A percentile compares a stretch with the other conserved stretches of the same genome.
Conservation (phyloP, 2,888 invertebrate species). For the Lithophane socia region DNA sequence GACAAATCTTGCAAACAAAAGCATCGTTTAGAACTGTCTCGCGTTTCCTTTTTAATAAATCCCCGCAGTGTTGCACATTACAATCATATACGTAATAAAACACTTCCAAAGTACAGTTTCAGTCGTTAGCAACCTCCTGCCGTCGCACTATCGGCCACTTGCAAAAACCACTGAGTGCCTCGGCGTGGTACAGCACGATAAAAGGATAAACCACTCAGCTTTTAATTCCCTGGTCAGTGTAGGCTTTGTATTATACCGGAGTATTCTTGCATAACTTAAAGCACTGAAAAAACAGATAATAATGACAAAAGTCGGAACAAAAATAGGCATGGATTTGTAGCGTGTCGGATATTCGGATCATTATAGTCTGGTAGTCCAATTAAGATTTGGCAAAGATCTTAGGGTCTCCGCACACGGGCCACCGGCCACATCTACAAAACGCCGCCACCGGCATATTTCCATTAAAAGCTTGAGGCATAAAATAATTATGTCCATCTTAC, state of each 20-base stretch:
- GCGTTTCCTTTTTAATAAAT: too few relatives aligned
- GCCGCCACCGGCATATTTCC: too few relatives aligned
- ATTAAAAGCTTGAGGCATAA: too few relatives aligned
- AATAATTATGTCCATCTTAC: too few relatives aligned
- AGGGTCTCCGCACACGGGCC: too few relatives aligned
- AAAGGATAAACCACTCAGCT: conserved; percentile 54
- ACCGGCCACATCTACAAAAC: too few relatives aligned
- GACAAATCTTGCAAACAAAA: neutral
- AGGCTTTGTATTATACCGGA: conserved; percentile 33
- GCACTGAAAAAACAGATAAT: conserved; percentile 26
- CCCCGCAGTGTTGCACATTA: neutral
- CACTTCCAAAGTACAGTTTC: neutral
- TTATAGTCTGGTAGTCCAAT: neutral
- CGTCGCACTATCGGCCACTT: neutral
- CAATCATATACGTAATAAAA: neutral
- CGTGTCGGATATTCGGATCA: neutral
- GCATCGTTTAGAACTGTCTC: neutral
- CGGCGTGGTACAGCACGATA: conserved; percentile 42
- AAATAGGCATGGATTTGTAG: neutral
- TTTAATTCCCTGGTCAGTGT: conserved; percentile 42
- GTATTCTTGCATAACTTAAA: conserved; percentile 35
- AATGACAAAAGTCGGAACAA: conserved; percentile 16
- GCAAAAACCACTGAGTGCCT: conserved; percentile 27
- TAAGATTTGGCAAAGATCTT: too few relatives aligned
- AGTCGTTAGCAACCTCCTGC: neutral